Evolutionary conservation across 2,888 invertebrate genomes (phyloP).

Genomic region (Eumerus sabulonum): DNA sequence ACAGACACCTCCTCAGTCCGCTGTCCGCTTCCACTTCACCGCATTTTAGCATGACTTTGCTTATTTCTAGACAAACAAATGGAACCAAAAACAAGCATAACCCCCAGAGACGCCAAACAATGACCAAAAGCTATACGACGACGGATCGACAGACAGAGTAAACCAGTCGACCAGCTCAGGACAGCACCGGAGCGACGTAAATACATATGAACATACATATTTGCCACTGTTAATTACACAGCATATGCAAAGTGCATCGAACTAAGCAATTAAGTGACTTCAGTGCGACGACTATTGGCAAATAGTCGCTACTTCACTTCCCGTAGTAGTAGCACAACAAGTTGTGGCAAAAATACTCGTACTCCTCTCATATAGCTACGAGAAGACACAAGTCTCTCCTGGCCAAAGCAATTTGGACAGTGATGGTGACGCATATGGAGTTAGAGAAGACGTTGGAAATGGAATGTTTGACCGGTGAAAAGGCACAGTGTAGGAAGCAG

Average conservation of each 20-base stretch:
- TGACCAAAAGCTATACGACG: conserved; percentile 45
- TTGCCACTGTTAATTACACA: conserved; percentile 68
- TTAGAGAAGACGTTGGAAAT: too few species aligned
- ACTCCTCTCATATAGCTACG: conserved; percentile 31
- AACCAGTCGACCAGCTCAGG: background rate
- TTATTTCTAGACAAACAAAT: conserved; percentile 58
- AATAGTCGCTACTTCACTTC: conserved; percentile 31
- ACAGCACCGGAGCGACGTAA: background rate
- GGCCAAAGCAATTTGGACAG: conserved; percentile 22
- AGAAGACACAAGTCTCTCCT: conserved; percentile 5
- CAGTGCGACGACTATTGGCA: conserved; percentile 53
- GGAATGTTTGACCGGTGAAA: background rate
- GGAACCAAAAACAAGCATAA: conserved; percentile 33
- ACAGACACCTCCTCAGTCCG: conserved; percentile 6
- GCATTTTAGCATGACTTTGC: conserved; percentile 64
- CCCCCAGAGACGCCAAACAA: conserved; percentile 54
- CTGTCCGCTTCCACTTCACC: background rate
- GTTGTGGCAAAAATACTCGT: conserved; percentile 51
- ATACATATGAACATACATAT: conserved; percentile 34
- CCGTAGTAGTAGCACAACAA: conserved; percentile 40
- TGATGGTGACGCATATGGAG: conserved; percentile 1
- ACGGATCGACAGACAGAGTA: conserved; percentile 30
- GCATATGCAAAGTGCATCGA: conserved; percentile 67
- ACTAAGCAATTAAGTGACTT: conserved; percentile 67
- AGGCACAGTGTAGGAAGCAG: conserved; percentile 8